Base-by-base conservation (phyloP, 2,113 vertebrate species). In the Petroica traversi region DNA sequence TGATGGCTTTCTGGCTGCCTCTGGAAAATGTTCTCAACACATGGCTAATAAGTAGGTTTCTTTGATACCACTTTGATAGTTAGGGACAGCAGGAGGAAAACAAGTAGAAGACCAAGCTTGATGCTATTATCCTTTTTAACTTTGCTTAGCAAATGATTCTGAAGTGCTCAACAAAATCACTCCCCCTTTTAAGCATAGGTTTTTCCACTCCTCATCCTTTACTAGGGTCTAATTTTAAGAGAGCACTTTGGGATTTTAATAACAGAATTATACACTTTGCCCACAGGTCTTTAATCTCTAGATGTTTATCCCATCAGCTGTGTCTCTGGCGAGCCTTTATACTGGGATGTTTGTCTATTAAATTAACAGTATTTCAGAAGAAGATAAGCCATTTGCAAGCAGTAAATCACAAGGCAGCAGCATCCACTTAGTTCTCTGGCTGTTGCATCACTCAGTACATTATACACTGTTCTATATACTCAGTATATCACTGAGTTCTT, bases 271-370 rank as follows among this genome's bases (percentile, higher is more conserved):
- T 62, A 89, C 59, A 93, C 76, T 96, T 94, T 90, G 89, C 95
- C 95, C 87, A 92, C 75, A 96, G 97, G 91, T 97, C 97, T 98
- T 98, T 96, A 97, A 97, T 98, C 96, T 97, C 97, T 92, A 6
- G 22, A 86, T 96, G 96, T 97, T 97, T 97, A 97, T 97, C 95
- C 97, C 95, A 97, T 97, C 97, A 97, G 88, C 81, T 74, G 83
- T 19, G 10, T 97, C 96, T 97, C 97, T 89, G 92, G 96, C 23
- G 72, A 97, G 95, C 84, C 94, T 95, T 98, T 97, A 97, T 97
- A 95, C 96, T 95, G 95, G 96, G 95, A 97, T 98, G 96, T 97
- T 97, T 98, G 97, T 97, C 97, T 98, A 98, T 97, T 98, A 97
- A 98, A 98, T 97, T 97, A 98, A 97, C 97, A 97, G 96, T 96